These are phyloP conservation scores for Pipa parva DNA, from an alignment of 2,113 vertebrate species.

Conservation along the genomic window DNA sequence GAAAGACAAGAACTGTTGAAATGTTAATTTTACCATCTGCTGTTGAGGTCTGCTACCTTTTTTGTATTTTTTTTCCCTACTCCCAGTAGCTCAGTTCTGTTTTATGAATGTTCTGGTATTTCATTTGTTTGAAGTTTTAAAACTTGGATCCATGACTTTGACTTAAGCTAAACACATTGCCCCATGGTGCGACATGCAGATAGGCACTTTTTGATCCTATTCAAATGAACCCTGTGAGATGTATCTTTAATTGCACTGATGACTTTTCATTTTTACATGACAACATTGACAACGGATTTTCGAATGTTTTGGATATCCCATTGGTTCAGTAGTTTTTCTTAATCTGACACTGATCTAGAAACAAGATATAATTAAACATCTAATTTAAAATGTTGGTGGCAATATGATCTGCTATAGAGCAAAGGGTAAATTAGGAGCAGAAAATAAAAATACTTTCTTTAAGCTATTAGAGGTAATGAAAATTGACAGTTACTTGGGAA, in stretches of 20 bases:
- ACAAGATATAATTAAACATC: neutral
- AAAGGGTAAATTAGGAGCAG: no score
- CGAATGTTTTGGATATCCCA: neutral
- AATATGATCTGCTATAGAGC: no score
- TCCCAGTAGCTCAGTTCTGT: conserved; percentile 91
- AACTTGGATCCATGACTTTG: conserved; percentile 75
- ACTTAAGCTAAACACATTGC: conserved; percentile 76
- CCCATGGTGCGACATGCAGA: conserved; percentile 65
- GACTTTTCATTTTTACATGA: conserved; percentile 16
- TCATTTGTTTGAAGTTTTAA: conserved; percentile 88
- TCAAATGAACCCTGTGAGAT: conserved; percentile 31
- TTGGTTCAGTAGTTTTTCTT: neutral
- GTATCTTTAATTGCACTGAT: conserved; percentile 33
- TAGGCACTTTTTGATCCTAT: conserved; percentile 52
- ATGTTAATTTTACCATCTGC: conserved; percentile 99
- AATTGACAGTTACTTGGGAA: no score
- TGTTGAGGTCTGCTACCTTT: conserved; percentile 93
- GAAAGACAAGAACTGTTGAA: conserved; percentile 95
- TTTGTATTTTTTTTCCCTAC: conserved; percentile 71
- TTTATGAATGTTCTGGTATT: conserved; percentile 93
- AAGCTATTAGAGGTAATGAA: no score
- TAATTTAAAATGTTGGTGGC: no score
- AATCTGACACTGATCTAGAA: neutral
- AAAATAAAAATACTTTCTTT: no score
- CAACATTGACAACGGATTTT: conserved; percentile 19